Conservation (phyloP, 2,888 invertebrate genomes). For the Netelia inedita region DNA sequence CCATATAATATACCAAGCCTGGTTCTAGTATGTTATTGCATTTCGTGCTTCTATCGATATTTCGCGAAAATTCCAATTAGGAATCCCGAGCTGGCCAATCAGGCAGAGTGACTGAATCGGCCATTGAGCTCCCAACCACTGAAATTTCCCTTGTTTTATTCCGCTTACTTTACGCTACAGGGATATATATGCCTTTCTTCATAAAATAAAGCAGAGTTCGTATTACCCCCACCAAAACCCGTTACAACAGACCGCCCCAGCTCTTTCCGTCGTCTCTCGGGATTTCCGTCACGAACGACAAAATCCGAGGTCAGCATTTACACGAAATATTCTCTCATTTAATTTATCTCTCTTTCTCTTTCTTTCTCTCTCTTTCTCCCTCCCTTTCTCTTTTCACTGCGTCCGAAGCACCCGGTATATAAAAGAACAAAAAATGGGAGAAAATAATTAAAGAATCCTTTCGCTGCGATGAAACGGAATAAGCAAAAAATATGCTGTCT, state of each 20-base stretch:
- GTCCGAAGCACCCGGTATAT: neutral
- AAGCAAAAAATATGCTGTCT: neutral
- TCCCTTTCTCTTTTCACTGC: neutral
- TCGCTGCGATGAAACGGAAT: neutral
- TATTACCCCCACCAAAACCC: constrained; percentile 14
- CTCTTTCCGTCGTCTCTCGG: constrained; percentile 11
- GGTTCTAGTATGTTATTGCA: constrained; percentile 23
- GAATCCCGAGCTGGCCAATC: constrained; percentile 43
- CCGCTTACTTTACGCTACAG: constrained; percentile 4
- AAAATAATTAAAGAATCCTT: constrained; percentile 2
- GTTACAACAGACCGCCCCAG: constrained; percentile 22
- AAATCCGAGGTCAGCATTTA: constrained; percentile 48
- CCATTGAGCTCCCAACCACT: constrained; percentile 13
- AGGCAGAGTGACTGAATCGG: constrained; percentile 36
- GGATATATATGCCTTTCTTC: constrained; percentile 24
- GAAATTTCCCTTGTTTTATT: constrained; percentile 29
- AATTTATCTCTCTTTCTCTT: constrained; percentile 9
- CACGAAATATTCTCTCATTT: constrained; percentile 48
- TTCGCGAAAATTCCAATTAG: constrained; percentile 46
- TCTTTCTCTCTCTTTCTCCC: neutral
- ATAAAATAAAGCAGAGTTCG: constrained; percentile 34
- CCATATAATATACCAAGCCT: neutral
- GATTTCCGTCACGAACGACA: constrained; percentile 51
- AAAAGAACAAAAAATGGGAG: neutral
- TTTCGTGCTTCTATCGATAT: constrained; percentile 22